These are phyloP conservation scores for Scolopax rusticola DNA, from an alignment of 2,797 vertebrate genomes.

Conservation along the genomic window DNA sequence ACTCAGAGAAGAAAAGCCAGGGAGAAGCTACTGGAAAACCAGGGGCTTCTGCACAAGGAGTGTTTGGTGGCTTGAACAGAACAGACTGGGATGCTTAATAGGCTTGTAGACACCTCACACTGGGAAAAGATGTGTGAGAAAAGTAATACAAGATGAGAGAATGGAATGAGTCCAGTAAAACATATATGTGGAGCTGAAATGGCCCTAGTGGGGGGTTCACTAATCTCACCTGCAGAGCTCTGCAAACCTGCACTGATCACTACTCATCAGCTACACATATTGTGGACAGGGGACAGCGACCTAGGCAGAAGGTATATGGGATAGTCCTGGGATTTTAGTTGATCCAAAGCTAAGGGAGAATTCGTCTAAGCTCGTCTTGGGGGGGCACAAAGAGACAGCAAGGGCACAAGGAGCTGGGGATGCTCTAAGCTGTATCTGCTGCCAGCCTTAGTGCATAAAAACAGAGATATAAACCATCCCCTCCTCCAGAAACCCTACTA, in stretches of 20 bases:
- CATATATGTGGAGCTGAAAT: neutral
- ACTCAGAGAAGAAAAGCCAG: neutral
- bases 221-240: neutral
- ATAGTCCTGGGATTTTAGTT: neutral
- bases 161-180: neutral
- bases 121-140: neutral
- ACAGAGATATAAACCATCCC: neutral
- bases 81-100: neutral
- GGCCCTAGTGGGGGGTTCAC: neutral
- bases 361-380: too few relatives aligned
- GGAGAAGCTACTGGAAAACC: neutral
- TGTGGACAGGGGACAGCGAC: rapidly evolving
- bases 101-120: neutral
- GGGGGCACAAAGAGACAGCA: neutral
- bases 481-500: neutral
- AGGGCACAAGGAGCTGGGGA: neutral
- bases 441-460: neutral
- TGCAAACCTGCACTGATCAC: neutral
- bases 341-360: neutral
- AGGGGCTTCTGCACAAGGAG: neutral
- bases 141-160: neutral
- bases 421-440: neutral
- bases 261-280: neutral
- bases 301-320: neutral
- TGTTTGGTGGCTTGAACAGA: neutral